phyloP scores from a whole-genome alignment of 2,113 vertebrate genomes.

The Tragelaphus imberbis region DNA sequence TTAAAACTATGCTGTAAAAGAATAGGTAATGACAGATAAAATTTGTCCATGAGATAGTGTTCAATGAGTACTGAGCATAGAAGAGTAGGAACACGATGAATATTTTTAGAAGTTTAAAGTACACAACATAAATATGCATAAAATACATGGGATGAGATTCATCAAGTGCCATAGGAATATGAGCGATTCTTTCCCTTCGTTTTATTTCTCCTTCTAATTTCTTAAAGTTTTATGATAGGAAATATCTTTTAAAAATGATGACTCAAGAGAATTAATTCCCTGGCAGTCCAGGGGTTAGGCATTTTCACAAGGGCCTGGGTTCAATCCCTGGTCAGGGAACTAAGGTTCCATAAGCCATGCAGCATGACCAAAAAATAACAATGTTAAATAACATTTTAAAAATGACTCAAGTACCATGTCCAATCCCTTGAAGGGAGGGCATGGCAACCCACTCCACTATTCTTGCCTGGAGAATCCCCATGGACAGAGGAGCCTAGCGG shows the following conservation, averaged over 20 bases:
- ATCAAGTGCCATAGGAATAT: not conserved
- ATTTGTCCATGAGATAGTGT: not conserved
- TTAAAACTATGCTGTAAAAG: too few species aligned
- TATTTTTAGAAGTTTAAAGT: not conserved
- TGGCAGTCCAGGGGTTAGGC: not conserved
- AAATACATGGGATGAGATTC: not conserved
- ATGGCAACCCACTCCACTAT: not conserved
- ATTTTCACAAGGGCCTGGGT: not conserved
- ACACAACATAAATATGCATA: not conserved
- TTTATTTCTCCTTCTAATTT: not conserved
- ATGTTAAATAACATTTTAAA: not conserved
- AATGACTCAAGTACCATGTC: not conserved
- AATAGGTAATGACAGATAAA: not conserved
- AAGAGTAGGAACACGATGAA: not conserved
- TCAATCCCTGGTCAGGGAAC: not conserved
- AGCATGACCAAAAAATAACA: not conserved
- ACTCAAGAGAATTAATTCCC: not conserved
- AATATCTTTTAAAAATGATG: not conserved
- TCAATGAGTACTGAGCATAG: not conserved
- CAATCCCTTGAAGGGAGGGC: not conserved
- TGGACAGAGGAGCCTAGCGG: not conserved
- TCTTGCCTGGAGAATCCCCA: not conserved
- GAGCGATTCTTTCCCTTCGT: not conserved
- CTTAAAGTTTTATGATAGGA: not conserved
- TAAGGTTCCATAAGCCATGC: not conserved